Conservation (phyloP, 2,797 vertebrate species). For the Ctenosaura bakeri region DNA sequence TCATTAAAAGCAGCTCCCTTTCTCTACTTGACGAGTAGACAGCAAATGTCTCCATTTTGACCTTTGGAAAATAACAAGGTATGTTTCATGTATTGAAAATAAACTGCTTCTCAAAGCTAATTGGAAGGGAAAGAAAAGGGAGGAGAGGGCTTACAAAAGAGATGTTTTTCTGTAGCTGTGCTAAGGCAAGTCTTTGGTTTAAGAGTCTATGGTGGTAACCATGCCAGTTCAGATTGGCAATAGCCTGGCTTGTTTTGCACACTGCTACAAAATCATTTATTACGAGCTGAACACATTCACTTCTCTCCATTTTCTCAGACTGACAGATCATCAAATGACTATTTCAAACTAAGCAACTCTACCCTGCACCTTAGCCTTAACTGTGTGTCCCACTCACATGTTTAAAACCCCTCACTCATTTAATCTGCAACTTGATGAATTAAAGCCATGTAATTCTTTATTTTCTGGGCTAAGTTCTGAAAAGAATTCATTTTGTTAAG, state of each 20-base stretch:
- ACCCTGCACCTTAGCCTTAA: slow-evolving; percentile 68
- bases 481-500: slow-evolving; percentile 64
- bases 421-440: slow-evolving; percentile 80
- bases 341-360: slow-evolving; percentile 72
- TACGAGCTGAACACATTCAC: slow-evolving; percentile 76
- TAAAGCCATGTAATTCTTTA: slow-evolving; percentile 72
- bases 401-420: slow-evolving; percentile 76
- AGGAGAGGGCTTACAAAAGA: slow-evolving; percentile 69
- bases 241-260: slow-evolving; percentile 72
- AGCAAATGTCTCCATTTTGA: slow-evolving; percentile 89
- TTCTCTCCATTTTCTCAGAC: slow-evolving; percentile 74
- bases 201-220: slow-evolving; percentile 82
- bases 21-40: slow-evolving; percentile 80
- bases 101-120: slow-evolving; percentile 80
- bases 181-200: slow-evolving; percentile 99
- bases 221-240: slow-evolving; percentile 78
- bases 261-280: slow-evolving; percentile 85
- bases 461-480: slow-evolving; percentile 73
- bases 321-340: slow-evolving; percentile 75
- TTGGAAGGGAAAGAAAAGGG: slow-evolving; percentile 47
- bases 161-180: slow-evolving; percentile 82
- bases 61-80: slow-evolving; percentile 85
- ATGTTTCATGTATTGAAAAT: slow-evolving; percentile 80
- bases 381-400: slow-evolving; percentile 72
- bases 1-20: slow-evolving; percentile 82